Percentiles rank a stretch among this genome's conserved stretches.
phyloP scores from a whole-genome alignment of 2,113 vertebrate species.

The Chiloscyllium plagiosum region DNA sequence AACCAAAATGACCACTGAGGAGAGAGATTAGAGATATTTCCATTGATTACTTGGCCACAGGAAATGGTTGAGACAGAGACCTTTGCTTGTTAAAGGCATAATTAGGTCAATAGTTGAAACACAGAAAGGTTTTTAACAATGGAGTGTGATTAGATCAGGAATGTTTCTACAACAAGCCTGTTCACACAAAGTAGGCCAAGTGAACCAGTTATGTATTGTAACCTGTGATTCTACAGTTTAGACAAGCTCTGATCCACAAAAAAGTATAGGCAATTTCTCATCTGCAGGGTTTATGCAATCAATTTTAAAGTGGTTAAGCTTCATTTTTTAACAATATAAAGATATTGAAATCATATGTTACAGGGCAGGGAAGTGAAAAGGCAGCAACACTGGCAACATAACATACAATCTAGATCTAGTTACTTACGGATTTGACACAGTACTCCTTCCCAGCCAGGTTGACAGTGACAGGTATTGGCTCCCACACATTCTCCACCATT shows the following conservation, averaged over 20 bases:
- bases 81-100: not conserved
- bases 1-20: not conserved
- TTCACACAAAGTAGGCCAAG: not conserved
- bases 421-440: conserved; percentile 68
- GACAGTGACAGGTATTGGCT: conserved; percentile 54
- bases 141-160: not conserved
- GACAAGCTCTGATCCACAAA: not conserved
- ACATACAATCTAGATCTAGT: not conserved
- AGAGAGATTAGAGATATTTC: not conserved
- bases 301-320: not conserved
- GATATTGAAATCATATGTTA: not conserved
- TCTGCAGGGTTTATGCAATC: not conserved
- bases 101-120: not conserved
- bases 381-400: not conserved
- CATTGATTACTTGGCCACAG: not conserved
- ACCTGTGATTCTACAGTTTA: not conserved
- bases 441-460: conserved; percentile 52
- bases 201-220: not conserved
- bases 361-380: not conserved
- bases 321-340: not conserved
- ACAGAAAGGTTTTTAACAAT: not conserved
- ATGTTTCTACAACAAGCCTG: not conserved
- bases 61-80: not conserved
- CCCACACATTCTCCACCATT: conserved; percentile 58
- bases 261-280: not conserved